Evolutionary conservation across 2,797 vertebrate genomes (phyloP), one percentile per base, ranked within the genome.

Genomic region (Rhinophrynus dorsalis): DNA sequence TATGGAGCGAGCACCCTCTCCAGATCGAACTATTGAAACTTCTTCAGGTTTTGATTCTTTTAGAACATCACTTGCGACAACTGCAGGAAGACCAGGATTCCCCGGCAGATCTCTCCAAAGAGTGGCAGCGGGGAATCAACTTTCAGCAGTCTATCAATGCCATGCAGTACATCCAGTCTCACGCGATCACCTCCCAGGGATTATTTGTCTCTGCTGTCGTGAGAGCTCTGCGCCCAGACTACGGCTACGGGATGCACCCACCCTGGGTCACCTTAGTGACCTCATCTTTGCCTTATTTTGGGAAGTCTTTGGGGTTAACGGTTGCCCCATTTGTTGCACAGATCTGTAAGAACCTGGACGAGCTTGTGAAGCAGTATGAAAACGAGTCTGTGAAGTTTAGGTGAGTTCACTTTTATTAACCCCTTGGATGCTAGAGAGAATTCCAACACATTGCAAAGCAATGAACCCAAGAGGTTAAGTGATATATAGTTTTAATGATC

Each of bases 81-180:
- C 75, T 50, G 0, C 68, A 80, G 0, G 88, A 86, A 38, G 94
- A 94, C 52, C 76, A 79, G 1, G 90, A 90, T 0, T 76, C 69
- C 9, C 88, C 81, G 65, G 85, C 83, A 0, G 90, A 92, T 0
- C 89, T 98, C 1, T 85, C 94, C 10, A 92, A 90, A n/a, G 95
- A 99, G 81, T 99, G 97, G 96, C 94, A 94, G 61, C 92, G 84
- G 3, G 91, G 93, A 0, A 81, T 98, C 4, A 90, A 89, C 75
- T 98, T 96, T 80, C 97, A 98, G 84, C 93, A 96, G 83, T 94
- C 96, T 40, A 96, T 98, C 33, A 89, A 93, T 15, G 95, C 97
- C 15, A 79, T 90, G 72, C 94, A 92, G 12, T 99, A 97, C 0
- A 89, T 98, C 42, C 85, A 91, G 54, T 92, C 90, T 1, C 96